Evolutionary conservation across 2,888 invertebrate genomes (phyloP).

Genomic region (Podabrus alpinus): DNA sequence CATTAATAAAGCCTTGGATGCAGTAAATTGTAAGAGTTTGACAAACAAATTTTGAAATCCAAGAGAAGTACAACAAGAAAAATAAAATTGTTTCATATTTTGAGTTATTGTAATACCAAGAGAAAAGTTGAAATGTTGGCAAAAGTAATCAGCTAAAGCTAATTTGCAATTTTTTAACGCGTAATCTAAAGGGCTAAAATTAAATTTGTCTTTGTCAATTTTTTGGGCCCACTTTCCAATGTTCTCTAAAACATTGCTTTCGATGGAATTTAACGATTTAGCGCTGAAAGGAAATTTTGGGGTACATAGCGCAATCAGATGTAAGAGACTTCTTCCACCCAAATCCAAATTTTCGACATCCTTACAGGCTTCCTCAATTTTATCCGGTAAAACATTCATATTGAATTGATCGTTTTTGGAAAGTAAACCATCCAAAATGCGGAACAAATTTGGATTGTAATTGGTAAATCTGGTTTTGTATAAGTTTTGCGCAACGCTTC

Average conservation of each 20-base stretch:
- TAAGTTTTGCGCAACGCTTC: not conserved
- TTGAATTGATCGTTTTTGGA: not conserved
- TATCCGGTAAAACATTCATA: not conserved
- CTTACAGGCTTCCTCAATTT: not conserved
- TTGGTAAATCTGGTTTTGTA: not conserved
- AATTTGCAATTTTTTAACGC: not conserved
- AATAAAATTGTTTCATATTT: not conserved
- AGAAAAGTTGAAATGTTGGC: not conserved
- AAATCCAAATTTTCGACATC: not conserved
- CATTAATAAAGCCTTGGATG: not conserved
- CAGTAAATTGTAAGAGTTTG: not conserved
- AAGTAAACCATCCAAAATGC: not conserved
- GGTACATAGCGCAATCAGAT: not conserved
- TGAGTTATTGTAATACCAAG: not conserved
- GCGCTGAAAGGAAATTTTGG: not conserved
- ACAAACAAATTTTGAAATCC: not conserved
- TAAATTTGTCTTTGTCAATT: not conserved
- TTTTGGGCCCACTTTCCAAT: not conserved
- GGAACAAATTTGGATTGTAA: not conserved
- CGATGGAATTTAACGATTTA: not conserved
- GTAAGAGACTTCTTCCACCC: not conserved
- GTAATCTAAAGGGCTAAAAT: not conserved
- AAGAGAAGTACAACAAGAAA: not conserved
- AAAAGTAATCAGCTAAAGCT: constrained; percentile 2
- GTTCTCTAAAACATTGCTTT: not conserved